Percentiles rank a stretch among this genome's conserved stretches.
Evolutionary conservation across 2,113 vertebrate genomes (phyloP).

Genomic region (Entelurus aequoreus): DNA sequence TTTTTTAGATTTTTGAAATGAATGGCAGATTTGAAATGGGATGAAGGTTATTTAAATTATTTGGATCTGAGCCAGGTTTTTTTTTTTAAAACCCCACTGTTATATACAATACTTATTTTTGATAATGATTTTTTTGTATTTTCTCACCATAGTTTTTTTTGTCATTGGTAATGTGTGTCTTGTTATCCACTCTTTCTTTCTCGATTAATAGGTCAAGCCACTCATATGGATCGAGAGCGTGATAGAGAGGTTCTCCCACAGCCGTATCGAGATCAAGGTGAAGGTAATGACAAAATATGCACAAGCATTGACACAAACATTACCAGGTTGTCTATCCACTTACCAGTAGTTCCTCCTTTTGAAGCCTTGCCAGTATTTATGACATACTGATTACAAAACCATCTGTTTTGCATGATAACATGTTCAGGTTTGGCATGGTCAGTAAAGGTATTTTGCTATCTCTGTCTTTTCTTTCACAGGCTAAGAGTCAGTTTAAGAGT

Average conservation of each 20-base stretch:
- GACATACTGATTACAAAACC: conserved; percentile 17
- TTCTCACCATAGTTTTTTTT: conserved; percentile 13
- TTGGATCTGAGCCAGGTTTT: no score
- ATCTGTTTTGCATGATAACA: conserved; percentile 29
- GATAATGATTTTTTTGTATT: background rate
- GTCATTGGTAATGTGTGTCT: conserved; percentile 19
- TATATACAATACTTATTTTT: background rate
- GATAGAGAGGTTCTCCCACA: conserved; percentile 80
- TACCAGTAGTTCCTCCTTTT: background rate
- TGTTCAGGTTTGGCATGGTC: background rate
- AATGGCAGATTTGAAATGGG: no score
- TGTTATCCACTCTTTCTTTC: conserved; percentile 29
- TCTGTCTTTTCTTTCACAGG: conserved; percentile 51
- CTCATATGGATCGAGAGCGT: conserved; percentile 80
- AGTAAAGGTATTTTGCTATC: conserved; percentile 15
- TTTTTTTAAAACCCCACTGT: no score
- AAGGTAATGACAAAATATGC: conserved; percentile 66
- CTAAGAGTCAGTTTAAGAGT: conserved; percentile 77
- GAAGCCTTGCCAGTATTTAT: conserved; percentile 31
- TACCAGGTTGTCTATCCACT: background rate
- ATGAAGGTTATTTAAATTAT: no score
- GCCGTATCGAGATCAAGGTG: conserved; percentile 80
- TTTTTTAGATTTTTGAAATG: no score
- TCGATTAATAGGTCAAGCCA: conserved; percentile 73
- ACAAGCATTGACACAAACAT: conserved; percentile 11